These are phyloP conservation scores for Diplolepis rosae DNA, from an alignment of 2,888 invertebrate species.

Conservation along the genomic window DNA sequence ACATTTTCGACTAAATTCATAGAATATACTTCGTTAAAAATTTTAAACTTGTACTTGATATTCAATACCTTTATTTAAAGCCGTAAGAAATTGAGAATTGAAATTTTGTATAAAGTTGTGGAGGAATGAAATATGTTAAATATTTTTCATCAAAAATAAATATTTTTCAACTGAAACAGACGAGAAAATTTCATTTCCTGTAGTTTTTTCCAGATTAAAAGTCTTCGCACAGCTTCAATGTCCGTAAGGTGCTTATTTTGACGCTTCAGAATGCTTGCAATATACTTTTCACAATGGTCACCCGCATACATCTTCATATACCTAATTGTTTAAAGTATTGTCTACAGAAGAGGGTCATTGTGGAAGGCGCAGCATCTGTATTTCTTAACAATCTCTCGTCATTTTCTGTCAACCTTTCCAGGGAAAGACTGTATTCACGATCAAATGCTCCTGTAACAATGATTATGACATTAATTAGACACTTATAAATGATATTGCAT, in stretches of 20 bases:
- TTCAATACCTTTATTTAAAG: no score
- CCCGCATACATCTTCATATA: constrained; percentile 63
- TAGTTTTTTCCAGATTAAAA: no score
- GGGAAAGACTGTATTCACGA: constrained; percentile 88
- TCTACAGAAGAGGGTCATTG: constrained; percentile 87
- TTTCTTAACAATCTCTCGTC: constrained; percentile 82
- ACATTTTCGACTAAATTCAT: not conserved
- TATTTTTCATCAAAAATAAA: no score
- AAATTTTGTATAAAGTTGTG: no score
- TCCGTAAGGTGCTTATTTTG: no score
- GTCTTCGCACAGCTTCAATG: no score
- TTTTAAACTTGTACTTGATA: not conserved
- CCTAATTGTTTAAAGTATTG: constrained; percentile 86
- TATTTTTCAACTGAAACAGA: no score
- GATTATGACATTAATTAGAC: no score
- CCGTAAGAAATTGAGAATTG: no score
- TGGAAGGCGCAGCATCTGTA: constrained; percentile 87
- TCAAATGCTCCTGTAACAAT: constrained; percentile 85
- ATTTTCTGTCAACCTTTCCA: constrained; percentile 83
- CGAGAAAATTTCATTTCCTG: no score
- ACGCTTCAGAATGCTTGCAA: not conserved
- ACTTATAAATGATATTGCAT: no score
- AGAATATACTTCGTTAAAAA: not conserved
- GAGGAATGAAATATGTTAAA: no score
- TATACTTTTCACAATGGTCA: constrained; percentile 19